These are phyloP conservation scores for Dicerorhinus sumatrensis DNA, from an alignment of 2,113 vertebrate genomes.

Conservation along the genomic window DNA sequence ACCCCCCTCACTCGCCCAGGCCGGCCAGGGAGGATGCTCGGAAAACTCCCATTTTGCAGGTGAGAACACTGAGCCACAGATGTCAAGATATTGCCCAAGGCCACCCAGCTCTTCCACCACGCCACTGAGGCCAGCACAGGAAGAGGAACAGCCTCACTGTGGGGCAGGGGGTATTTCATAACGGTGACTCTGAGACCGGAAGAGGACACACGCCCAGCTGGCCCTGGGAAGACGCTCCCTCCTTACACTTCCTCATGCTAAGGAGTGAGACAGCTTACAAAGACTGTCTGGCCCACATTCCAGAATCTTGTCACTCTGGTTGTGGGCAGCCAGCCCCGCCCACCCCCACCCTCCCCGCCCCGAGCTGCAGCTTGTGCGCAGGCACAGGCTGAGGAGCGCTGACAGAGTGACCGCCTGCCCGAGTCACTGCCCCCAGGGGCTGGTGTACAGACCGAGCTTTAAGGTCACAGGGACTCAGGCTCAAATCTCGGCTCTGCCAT, in stretches of 20 bases:
- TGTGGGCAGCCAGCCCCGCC: no score
- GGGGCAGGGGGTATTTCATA: no score
- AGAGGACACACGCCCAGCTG: accelerated
- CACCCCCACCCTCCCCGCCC: accelerated
- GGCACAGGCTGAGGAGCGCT: accelerated
- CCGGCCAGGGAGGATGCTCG: accelerated
- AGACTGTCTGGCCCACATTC: accelerated
- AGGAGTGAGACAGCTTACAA: accelerated
- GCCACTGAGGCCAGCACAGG: accelerated
- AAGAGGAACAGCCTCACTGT: accelerated
- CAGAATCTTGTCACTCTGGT: accelerated
- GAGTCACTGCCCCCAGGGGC: neutral
- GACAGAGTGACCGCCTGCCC: neutral
- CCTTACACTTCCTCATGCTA: no score
- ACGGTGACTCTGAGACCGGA: neutral
- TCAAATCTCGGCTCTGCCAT: neutral
- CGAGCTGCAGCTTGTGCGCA: accelerated
- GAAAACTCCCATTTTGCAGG: neutral
- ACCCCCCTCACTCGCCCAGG: accelerated
- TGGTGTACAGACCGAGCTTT: neutral
- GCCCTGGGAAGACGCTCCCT: neutral
- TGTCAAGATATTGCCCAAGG: accelerated
- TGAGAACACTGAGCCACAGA: accelerated
- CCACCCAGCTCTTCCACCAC: accelerated
- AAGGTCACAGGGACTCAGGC: neutral